Evolutionary conservation across 2,888 invertebrate species (phyloP).

Genomic region (Notodonta dromedarius): DNA sequence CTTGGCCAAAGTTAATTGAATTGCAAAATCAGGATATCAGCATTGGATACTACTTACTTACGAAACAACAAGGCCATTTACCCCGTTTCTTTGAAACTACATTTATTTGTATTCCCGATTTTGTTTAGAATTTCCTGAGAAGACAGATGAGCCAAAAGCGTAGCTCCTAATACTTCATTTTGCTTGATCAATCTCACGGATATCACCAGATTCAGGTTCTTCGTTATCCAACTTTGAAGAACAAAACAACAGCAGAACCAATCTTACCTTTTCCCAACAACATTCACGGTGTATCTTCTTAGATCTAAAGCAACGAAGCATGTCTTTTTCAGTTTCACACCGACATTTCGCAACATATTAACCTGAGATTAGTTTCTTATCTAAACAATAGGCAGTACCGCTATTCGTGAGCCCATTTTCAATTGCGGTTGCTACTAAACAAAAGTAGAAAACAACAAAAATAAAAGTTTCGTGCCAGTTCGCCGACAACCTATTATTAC

Average conservation of each 20-base stretch:
- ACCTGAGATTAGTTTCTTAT: slow-evolving; percentile 12
- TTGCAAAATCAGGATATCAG: slow-evolving; percentile 25
- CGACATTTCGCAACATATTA: slow-evolving; percentile 4
- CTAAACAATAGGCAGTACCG: slow-evolving; percentile 24
- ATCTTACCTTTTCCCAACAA: too few species aligned
- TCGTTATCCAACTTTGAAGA: too few species aligned
- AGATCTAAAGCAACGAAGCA: background rate
- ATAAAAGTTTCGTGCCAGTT: slow-evolving; percentile 37
- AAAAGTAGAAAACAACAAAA: slow-evolving; percentile 30
- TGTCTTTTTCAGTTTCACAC: background rate
- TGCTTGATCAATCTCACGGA: too few species aligned
- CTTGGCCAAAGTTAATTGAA: slow-evolving; percentile 27
- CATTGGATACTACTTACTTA: slow-evolving; percentile 6
- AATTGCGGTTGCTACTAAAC: slow-evolving; percentile 31
- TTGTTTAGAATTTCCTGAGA: too few species aligned
- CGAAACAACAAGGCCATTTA: background rate
- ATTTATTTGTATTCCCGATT: background rate
- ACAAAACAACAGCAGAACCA: too few species aligned
- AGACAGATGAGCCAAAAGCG: too few species aligned
- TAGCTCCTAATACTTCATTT: too few species aligned
- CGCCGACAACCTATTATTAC: slow-evolving; percentile 55
- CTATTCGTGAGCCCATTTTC: slow-evolving; percentile 36
- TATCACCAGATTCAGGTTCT: too few species aligned
- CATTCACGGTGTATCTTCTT: too few species aligned
- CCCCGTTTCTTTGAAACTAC: background rate